These are phyloP conservation scores for Bos indicus DNA, from an alignment of 2,113 vertebrate species.

Conservation along the genomic window DNA sequence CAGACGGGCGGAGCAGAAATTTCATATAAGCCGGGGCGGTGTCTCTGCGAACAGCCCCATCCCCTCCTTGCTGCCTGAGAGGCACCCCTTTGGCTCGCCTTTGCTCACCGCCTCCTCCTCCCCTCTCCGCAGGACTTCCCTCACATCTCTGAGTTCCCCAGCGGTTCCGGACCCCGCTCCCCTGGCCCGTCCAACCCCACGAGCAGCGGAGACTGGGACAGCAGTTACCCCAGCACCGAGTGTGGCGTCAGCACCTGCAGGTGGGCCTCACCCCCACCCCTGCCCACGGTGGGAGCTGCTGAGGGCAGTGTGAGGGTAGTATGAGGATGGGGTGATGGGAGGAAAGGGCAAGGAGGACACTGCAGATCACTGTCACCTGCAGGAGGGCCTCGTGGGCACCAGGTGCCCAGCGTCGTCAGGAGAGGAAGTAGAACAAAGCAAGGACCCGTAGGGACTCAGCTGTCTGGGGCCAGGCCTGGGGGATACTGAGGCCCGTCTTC, in stretches of 20 bases:
- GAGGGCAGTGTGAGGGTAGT: no score
- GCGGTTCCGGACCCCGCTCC: slow-evolving; percentile 91
- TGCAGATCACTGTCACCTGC: no score
- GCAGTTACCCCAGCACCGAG: slow-evolving; percentile 94
- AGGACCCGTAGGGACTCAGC: accelerated
- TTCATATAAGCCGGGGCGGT: neutral
- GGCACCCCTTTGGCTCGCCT: accelerated
- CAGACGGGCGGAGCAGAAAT: neutral
- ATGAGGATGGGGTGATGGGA: neutral
- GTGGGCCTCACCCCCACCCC: slow-evolving; percentile 60
- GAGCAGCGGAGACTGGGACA: slow-evolving; percentile 93
- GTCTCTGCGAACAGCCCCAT: neutral
- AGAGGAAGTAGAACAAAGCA: neutral
- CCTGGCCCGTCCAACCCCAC: slow-evolving; percentile 90
- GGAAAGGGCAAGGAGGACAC: neutral
- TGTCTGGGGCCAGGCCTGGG: neutral
- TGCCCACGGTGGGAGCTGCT: accelerated
- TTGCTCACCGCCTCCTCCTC: neutral
- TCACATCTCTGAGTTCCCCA: slow-evolving; percentile 95
- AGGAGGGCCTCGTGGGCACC: neutral
- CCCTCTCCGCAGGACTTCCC: slow-evolving; percentile 87
- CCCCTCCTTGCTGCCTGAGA: neutral
- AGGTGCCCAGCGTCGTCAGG: accelerated
- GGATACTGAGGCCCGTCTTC: neutral
- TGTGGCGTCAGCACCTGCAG: slow-evolving; percentile 97